Percentiles rank a stretch among this genome's conserved stretches.
Conservation (phyloP, 2,797 vertebrate genomes). For the Cirrhinus mrigala region DNA sequence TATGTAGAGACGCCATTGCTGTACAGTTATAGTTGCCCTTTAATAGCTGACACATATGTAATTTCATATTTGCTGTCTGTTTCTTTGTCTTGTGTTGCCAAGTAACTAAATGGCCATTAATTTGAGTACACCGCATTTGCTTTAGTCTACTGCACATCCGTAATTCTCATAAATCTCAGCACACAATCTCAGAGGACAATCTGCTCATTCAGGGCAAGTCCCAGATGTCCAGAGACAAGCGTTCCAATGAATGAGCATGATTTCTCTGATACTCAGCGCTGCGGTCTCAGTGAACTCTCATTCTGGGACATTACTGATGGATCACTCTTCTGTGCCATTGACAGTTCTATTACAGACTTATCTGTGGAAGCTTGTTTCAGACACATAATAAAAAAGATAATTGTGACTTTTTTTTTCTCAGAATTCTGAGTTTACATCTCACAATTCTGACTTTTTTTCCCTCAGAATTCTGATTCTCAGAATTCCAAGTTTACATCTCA, state of each 20-base stretch:
- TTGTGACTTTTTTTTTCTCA: too few species aligned
- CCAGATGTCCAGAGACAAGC: slow-evolving; percentile 8
- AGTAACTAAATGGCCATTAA: slow-evolving; percentile 13
- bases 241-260: slow-evolving; percentile 14
- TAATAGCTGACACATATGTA: slow-evolving; percentile 3
- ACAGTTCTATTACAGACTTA: background rate
- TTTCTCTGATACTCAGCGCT: background rate
- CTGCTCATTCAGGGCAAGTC: background rate
- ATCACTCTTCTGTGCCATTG: background rate
- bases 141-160: slow-evolving; percentile 13
- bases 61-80: background rate
- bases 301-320: background rate
- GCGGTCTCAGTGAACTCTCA: slow-evolving; percentile 6
- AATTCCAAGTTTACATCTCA: background rate
- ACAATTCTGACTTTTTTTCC: too few species aligned
- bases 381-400: too few species aligned
- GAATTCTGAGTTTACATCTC: too few species aligned
- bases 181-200: background rate
- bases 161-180: slow-evolving; percentile 17
- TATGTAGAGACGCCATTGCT: background rate
- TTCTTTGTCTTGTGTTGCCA: slow-evolving; percentile 23
- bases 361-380: background rate
- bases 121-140: background rate
- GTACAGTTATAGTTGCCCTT: slow-evolving; percentile 4
- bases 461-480: too few species aligned